These are phyloP conservation scores for Linurgus olivaceus DNA, from an alignment of 2,797 vertebrate species.

Conservation along the genomic window DNA sequence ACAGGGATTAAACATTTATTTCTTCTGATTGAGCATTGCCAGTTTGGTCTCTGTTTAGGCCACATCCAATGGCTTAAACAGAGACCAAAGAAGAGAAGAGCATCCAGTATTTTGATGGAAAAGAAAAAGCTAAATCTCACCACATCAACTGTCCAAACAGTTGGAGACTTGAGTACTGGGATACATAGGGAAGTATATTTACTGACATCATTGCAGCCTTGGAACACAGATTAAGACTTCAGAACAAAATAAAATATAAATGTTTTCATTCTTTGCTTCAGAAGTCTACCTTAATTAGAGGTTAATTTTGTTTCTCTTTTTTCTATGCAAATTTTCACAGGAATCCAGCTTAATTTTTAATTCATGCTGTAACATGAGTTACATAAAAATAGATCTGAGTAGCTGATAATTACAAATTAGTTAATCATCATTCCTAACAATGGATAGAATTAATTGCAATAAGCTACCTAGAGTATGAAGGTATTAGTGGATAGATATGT, in stretches of 20 bases:
- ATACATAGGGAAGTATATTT: background rate
- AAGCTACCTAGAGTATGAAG: background rate
- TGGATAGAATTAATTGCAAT: background rate
- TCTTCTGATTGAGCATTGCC: background rate
- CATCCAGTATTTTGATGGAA: background rate
- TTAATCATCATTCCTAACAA: background rate
- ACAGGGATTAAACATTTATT: background rate
- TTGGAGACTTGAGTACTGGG: rapidly evolving
- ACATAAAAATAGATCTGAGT: background rate
- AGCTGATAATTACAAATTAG: background rate
- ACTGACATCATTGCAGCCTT: background rate
- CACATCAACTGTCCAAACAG: background rate
- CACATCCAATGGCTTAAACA: background rate
- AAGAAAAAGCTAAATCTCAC: background rate
- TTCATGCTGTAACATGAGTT: background rate
- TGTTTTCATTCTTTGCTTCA: background rate
- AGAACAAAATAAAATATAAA: background rate
- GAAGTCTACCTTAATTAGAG: background rate
- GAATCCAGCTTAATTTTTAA: background rate
- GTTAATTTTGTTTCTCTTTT: background rate
- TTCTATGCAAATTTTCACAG: background rate
- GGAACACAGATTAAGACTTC: background rate
- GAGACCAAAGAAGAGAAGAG: background rate
- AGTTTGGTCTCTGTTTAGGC: background rate
- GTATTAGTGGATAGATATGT: background rate